Base-by-base conservation (phyloP, 2,797 vertebrate species). In the Sylvia borin region DNA sequence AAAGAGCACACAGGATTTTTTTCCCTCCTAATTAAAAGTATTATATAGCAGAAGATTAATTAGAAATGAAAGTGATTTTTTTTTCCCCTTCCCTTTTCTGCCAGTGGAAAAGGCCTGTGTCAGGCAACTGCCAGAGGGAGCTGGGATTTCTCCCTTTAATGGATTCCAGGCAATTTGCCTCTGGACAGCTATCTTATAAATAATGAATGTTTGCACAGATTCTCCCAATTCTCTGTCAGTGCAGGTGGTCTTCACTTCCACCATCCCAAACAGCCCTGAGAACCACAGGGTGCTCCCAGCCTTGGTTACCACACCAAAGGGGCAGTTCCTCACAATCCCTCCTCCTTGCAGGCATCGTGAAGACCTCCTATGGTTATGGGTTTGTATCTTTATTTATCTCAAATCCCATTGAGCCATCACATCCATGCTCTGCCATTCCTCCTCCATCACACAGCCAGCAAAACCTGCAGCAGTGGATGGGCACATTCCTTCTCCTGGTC, bases 91-190 rank as follows among this genome's bases (percentile, higher is more conserved):
- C 45, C 38, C 26, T 73, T 84, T 90, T 95, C 50, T 94, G 85
- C 93, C 73, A 60, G 50, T 92, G 89, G 88, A 91, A 93, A 58
- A 82, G 76, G 80, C 71, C 34, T 60, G 43, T 82, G 90, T 93
- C 78, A 92, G 85, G 73, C 72, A 0, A 71, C 88, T 94, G 93
- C 88, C 79, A 31, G 89, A 93, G 92, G 92, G 84, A 94, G 80
- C 60, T 85, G 88, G 84, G 92, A 78, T 91, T 95, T 95, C 86
- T 96, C 76, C 93, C 48, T 83, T 94, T 93, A 97, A 94, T 84
- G 80, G 91, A 92, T 96, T 94, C 91, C 86, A 93, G 93, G 96
- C 95, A 96, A 82, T 97, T 94, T 95, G 95, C 94, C 92, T 92
- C 70, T 93, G 96, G 95, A 95, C 94, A 95, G 91, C 93, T 88